phyloP scores from a whole-genome alignment of 2,797 vertebrate genomes.

The Natrix natrix region DNA sequence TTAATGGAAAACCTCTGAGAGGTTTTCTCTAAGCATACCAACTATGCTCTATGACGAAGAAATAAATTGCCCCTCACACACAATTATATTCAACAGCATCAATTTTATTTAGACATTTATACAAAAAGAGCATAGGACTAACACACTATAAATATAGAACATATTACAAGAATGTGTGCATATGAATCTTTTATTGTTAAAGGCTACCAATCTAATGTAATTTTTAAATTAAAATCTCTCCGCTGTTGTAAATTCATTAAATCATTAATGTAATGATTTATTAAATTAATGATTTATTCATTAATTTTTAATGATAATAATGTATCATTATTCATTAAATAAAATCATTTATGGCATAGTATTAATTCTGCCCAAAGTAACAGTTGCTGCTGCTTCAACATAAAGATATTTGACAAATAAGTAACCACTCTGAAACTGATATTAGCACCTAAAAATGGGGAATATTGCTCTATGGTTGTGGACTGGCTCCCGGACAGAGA shows the following conservation, averaged over 20 bases:
- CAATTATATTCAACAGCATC: background rate
- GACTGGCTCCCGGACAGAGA: too few species aligned
- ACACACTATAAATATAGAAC: background rate
- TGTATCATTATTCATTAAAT: background rate
- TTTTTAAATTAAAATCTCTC: background rate
- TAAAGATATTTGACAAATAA: background rate
- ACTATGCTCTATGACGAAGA: background rate
- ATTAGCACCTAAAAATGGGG: background rate
- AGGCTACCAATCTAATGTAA: background rate
- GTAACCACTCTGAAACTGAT: background rate
- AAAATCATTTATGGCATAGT: background rate
- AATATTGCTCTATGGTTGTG: background rate
- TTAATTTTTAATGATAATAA: background rate
- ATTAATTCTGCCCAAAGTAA: background rate
- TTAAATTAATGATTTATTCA: background rate
- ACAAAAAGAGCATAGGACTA: background rate
- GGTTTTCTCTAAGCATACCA: background rate
- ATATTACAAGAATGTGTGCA: background rate
- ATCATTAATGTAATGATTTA: background rate
- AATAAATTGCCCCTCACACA: background rate
- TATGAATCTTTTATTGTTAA: background rate
- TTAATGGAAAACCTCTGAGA: background rate
- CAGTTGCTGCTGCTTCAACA: background rate
- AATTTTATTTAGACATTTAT: background rate
- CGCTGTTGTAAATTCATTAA: background rate